These are phyloP conservation scores for Xyrichtys novacula DNA, from an alignment of 2,797 vertebrate genomes.

Conservation along the genomic window DNA sequence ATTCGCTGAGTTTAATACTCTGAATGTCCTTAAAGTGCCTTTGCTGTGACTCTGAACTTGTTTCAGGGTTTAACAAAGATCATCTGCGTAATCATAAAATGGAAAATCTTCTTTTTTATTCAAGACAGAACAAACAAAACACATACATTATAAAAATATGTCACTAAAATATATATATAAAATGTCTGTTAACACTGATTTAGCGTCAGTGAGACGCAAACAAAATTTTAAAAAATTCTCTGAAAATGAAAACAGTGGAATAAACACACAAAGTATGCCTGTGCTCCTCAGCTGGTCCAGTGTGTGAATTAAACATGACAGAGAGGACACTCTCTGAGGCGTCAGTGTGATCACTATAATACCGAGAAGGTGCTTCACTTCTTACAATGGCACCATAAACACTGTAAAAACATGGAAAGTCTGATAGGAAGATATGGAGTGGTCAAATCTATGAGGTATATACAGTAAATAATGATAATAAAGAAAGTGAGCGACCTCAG, in stretches of 20 bases:
- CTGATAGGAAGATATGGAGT: background rate
- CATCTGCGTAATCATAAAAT: slow-evolving; percentile 20
- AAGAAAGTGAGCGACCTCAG: background rate
- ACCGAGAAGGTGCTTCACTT: slow-evolving; percentile 4
- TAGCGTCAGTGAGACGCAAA: slow-evolving; percentile 37
- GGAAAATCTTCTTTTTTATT: slow-evolving; percentile 68
- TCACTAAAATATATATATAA: slow-evolving; percentile 75
- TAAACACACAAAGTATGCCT: slow-evolving; percentile 30
- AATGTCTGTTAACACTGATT: slow-evolving; percentile 56
- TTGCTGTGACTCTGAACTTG: background rate
- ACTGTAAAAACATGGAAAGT: slow-evolving; percentile 1
- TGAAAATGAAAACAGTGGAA: slow-evolving; percentile 58
- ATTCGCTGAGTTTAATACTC: background rate
- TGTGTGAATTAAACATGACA: slow-evolving; percentile 18
- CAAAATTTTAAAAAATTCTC: slow-evolving; percentile 53
- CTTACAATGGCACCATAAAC: slow-evolving; percentile 4
- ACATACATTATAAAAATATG: slow-evolving; percentile 76
- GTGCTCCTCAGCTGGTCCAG: slow-evolving; percentile 2
- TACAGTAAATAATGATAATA: slow-evolving; percentile 8
- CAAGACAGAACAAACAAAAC: slow-evolving; percentile 67
- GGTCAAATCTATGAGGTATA: background rate
- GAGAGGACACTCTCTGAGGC: slow-evolving; percentile 10
- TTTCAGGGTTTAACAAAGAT: background rate
- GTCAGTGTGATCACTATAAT: slow-evolving; percentile 17
- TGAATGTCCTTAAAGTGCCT: background rate